A percentile compares a stretch with the other conserved stretches of the same genome.
These are phyloP conservation scores for Oryzias dopingdopingensis DNA, from an alignment of 2,797 vertebrate species.

Conservation along the genomic window DNA sequence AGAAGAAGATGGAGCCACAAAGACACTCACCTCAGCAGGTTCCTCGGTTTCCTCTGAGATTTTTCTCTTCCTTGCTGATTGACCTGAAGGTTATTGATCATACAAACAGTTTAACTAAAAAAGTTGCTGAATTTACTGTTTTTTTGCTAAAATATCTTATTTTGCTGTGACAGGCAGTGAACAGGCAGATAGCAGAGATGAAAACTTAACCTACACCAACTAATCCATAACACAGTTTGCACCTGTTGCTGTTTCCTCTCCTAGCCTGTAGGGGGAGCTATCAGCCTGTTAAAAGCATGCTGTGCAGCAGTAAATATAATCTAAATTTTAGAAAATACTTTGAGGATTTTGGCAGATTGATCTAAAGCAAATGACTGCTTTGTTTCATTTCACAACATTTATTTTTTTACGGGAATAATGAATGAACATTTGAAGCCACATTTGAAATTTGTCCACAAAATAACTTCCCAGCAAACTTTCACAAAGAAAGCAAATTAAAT, in stretches of 20 bases:
- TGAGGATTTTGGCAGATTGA: no score
- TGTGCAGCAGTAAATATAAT: not conserved
- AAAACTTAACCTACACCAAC: no score
- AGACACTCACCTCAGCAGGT: constrained; percentile 55
- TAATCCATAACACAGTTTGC: not conserved
- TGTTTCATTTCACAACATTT: no score
- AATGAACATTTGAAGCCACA: no score
- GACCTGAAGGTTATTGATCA: constrained; percentile 41
- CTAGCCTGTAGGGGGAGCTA: not conserved
- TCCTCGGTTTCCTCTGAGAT: constrained; percentile 62
- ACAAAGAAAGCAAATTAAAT: no score
- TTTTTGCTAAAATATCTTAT: no score
- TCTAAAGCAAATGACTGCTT: no score
- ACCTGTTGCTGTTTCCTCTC: not conserved
- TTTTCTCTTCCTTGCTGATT: constrained; percentile 65
- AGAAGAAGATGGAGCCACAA: not conserved
- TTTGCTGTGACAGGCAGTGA: no score
- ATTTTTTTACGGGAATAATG: no score
- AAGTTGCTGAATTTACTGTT: not conserved
- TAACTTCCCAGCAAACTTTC: no score
- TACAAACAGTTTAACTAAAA: not conserved
- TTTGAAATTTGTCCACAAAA: no score
- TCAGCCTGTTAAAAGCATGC: not conserved
- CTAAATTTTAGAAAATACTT: not conserved
- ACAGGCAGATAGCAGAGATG: not conserved